Evolutionary conservation across 1,140 invertebrate species (phyloP).

Genomic region (Zelostemma sp.): DNA sequence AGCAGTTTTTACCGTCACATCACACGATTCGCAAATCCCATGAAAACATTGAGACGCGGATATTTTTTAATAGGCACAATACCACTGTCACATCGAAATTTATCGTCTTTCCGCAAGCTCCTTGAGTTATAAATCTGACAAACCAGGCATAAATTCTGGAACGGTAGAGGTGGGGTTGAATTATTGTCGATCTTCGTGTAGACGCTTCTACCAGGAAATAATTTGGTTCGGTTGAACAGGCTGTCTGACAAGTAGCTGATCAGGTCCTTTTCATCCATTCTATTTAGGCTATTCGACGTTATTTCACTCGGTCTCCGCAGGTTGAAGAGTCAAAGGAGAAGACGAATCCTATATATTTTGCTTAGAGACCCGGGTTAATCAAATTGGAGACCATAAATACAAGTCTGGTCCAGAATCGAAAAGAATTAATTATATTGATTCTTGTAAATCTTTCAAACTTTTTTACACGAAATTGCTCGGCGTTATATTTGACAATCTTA

Average conservation of each 20-base stretch:
- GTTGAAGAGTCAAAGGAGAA: not conserved
- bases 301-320: not conserved
- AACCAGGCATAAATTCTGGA: conserved; percentile 1
- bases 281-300: not conserved
- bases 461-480: too few relatives aligned
- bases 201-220: conserved; percentile 2
- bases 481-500: too few relatives aligned
- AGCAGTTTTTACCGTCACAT: too few relatives aligned
- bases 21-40: not conserved
- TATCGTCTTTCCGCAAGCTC: not conserved
- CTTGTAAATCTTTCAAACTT: too few relatives aligned
- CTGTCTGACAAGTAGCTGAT: conserved; percentile 7
- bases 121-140: conserved; percentile 6
- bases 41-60: not conserved
- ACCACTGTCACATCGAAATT: not conserved
- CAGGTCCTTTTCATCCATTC: not conserved
- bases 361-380: not conserved
- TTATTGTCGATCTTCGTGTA: not conserved
- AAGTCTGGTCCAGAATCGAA: not conserved
- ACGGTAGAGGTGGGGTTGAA: not conserved
- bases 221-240: conserved; percentile 1
- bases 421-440: not conserved
- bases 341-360: not conserved
- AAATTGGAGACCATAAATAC: not conserved
- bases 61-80: not conserved